Evolutionary conservation across 2,113 vertebrate genomes (phyloP).

Genomic region (Tursiops truncatus): DNA sequence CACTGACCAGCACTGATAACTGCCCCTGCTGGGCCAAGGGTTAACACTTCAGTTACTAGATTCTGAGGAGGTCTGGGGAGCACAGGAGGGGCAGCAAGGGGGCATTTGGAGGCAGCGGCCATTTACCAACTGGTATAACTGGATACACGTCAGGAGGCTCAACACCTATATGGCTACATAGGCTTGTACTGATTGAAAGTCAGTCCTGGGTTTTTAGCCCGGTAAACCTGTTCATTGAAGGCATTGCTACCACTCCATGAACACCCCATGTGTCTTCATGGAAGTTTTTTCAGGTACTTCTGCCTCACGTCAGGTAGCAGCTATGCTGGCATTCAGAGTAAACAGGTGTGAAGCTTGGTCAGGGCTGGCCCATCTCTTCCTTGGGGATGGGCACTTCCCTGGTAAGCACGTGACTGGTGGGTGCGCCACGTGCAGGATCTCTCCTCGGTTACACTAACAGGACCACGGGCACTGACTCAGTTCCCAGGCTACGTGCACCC

Average conservation of each 20-base stretch:
- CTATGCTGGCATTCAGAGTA: neutral
- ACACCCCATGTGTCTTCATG: neutral
- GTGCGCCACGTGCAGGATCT: rapidly evolving
- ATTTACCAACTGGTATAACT: neutral
- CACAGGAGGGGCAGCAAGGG: neutral
- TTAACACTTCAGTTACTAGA: neutral
- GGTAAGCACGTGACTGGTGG: neutral
- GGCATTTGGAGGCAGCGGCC: neutral
- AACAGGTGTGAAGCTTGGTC: neutral
- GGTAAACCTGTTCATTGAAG: neutral
- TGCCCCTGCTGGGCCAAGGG: neutral
- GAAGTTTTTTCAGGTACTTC: neutral
- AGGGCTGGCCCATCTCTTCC: neutral
- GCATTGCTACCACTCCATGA: neutral
- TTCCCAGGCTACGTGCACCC: rapidly evolving
- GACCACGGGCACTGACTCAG: neutral
- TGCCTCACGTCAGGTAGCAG: neutral
- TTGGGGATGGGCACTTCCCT: neutral
- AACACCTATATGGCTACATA: neutral
- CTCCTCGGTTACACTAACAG: neutral
- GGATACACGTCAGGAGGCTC: neutral
- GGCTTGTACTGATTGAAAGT: neutral
- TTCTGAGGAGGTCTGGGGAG: neutral
- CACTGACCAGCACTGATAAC: neutral
- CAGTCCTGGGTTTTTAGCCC: neutral